Evolutionary conservation across 2,888 invertebrate species (phyloP), one percentile per base, ranked within the genome.

Genomic region (Hypolimnas misippus): DNA sequence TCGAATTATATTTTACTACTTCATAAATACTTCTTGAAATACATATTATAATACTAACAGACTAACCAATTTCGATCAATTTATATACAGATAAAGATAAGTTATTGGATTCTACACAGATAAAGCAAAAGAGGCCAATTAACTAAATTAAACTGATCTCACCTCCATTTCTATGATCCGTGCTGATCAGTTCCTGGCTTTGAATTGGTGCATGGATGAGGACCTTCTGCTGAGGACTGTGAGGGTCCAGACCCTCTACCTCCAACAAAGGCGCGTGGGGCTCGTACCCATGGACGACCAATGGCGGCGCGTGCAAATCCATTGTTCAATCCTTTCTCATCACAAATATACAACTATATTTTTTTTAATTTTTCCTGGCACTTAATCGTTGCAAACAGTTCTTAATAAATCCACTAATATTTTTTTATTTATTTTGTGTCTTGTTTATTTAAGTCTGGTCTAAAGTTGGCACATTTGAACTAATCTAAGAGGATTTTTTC

Each of bases 201-300:
- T 90, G 90, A 62, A 92, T 84, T 0, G 90, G 89, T 0, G 89
- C 90, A 70, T 92, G 92, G 21, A 92, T 89, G 61, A 92, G 76
- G 38, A 92, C 88, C 70, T 92, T 92, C 71, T 92, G 92, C 74
- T 91, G 91, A 62, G 92, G 91, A 71, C 91, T 91, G 57, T 92
- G 91, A 62, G 91, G 89, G 59, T 91, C 89, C 73, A 92, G 53
- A 3, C 90, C 91, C 65, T 92, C 92, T 0, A 92, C 92, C 68
- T 91, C 91, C 75, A 92, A 59, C 40, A 92, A 68, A 0, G 91
- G 89, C 2, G 91, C 91, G 58, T 92, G 92, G n/a, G 89, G 84
- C 57, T 92, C 90, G 64, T 92, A 91, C 25, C 89, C 87, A 73
- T 90, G 91, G 29, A 90, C 91, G 19, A 90, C 88, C 68, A 91